phyloP scores from a whole-genome alignment of 2,888 invertebrate genomes.

The Pogonocherus hispidulus region DNA sequence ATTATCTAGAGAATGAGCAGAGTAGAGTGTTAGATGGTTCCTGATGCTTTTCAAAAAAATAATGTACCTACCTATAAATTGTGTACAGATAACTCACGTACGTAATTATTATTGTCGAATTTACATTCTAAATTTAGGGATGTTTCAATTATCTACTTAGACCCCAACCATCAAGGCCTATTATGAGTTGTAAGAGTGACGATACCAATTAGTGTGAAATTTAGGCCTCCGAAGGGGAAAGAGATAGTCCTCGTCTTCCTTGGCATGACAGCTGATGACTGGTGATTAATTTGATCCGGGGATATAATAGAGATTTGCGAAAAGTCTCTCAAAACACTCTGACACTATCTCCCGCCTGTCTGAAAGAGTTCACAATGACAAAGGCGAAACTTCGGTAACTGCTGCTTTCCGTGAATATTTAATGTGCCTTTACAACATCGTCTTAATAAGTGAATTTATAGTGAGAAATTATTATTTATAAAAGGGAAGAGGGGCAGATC shows the following conservation, averaged over 20 bases:
- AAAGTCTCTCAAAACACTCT: conserved; percentile 1
- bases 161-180: neutral
- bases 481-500: neutral
- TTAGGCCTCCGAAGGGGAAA: neutral
- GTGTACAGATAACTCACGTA: too few relatives aligned
- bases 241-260: conserved; percentile 1
- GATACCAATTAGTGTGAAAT: conserved; percentile 2
- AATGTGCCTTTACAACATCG: neutral
- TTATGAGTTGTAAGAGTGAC: neutral
- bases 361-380: neutral
- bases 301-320: neutral
- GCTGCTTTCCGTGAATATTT: neutral
- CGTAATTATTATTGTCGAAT: too few relatives aligned
- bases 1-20: too few relatives aligned
- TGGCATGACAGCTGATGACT: conserved; percentile 1
- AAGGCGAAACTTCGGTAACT: neutral
- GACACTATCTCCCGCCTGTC: neutral
- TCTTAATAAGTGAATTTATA: neutral
- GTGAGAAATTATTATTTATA: neutral
- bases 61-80: too few relatives aligned
- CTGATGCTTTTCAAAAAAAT: too few relatives aligned
- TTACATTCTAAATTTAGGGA: too few relatives aligned
- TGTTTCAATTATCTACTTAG: too few relatives aligned
- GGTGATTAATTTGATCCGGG: conserved; percentile 6
- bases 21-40: too few relatives aligned